Evolutionary conservation across 2,113 vertebrate genomes (phyloP), one percentile per base, ranked within the genome.

Genomic region (Poicephalus gulielmi): DNA sequence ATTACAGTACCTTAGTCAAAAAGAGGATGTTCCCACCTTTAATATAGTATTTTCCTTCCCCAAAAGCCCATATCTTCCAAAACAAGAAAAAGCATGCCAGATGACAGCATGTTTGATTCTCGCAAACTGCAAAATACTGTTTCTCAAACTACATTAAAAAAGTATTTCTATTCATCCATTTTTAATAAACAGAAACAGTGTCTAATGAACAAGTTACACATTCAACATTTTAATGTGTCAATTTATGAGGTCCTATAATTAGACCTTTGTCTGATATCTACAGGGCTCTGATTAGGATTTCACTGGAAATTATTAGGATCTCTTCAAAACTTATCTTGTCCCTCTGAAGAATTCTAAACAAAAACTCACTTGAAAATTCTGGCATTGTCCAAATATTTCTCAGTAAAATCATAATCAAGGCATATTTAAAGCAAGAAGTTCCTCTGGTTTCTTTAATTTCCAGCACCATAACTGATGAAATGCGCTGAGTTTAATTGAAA

Each of bases 1-100:
- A 97, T 97, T 97, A 96, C 74, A 95, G 94, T 95, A 96, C 95
- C 95, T 96, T 94, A 94, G 83, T 96, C 83, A 89, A 97, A 97
- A 95, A 92, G 60, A 93, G 94, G 95, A 92, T 78, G 30, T 97
- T 97, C 94, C 83, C 93, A 95, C 92, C 88, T 94, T 96, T 96
- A 94, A 83, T 87, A 90, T 74, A 92, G 91, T 86, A 93, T 18
- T 89, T 68, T 33, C 37, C 77, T 87, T 35, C 52, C 68, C 2
- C 30, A 87, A 88, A 90, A 88, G 7, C 67, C 37, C 39, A 1
- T 44, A 33, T 87, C 91, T 91, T 91, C 77, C 67, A 68, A 90
- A 96, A 53, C 13, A 27, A 57, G 50, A 27, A 71, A 86, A 92
- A 95, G 4, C 69, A 70, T 22, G 37, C 8, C 44, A 68, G 64